A percentile compares a stretch with the other conserved stretches of the same genome.
phyloP scores from a whole-genome alignment of 2,113 vertebrate species.

The Riparia riparia region DNA sequence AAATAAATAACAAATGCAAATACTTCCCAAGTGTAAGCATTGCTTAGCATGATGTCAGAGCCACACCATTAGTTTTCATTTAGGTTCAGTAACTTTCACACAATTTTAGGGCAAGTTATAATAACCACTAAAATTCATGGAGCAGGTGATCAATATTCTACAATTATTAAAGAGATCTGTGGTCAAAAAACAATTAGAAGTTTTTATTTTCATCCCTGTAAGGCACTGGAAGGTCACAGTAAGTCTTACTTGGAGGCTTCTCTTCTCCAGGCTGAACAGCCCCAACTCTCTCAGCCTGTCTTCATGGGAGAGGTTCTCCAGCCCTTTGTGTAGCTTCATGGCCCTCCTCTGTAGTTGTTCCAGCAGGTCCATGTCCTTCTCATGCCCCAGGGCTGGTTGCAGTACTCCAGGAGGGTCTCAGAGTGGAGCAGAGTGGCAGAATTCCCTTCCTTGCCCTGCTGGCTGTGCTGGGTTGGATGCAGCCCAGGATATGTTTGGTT shows the following conservation, averaged over 20 bases:
- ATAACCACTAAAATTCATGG: not conserved
- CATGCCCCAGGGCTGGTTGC: not conserved
- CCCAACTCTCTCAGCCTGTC: not conserved
- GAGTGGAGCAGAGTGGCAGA: not conserved
- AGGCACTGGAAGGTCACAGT: not conserved
- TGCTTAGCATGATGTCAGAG: not conserved
- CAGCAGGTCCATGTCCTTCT: not conserved
- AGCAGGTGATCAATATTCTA: not conserved
- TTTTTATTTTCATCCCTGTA: not conserved
- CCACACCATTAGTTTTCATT: not conserved
- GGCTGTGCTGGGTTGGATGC: rapidly evolving
- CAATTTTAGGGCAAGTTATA: not conserved
- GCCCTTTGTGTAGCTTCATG: not conserved
- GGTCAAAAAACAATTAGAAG: not conserved
- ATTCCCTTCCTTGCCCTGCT: rapidly evolving
- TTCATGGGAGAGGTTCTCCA: not conserved
- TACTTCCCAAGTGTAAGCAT: not conserved
- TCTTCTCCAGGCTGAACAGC: not conserved
- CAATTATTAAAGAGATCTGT: not conserved
- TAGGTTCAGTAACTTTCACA: not conserved
- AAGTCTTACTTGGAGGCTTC: not conserved
- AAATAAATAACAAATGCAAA: not conserved
- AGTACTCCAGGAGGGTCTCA: not conserved
- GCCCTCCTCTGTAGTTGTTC: not conserved
- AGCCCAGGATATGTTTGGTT: not conserved